Evolutionary conservation across 1,140 invertebrate genomes (phyloP), one percentile per base, ranked within the genome.

Genomic region (Conus betulinus): DNA sequence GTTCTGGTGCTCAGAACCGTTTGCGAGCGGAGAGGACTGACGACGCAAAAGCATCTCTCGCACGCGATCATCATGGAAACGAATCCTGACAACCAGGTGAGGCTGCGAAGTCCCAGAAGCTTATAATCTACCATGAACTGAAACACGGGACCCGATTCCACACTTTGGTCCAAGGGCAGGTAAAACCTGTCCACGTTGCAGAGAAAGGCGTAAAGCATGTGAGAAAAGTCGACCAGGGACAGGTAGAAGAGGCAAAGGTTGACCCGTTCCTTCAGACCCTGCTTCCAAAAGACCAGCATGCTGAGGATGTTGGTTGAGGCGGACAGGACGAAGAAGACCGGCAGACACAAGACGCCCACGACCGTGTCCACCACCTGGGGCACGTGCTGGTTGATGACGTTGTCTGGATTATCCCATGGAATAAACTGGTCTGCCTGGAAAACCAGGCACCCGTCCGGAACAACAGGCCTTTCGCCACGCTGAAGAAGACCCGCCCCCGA

Each of bases 21-120:
- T 6, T 86, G 63, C 11, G 84, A 52, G 3, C 39, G 63, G 27
- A 86, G 84, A 52, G 84, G 84, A 76, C 39, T 20, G 25, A 52
- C 39, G 67, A 86, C 63, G 84, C 84, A 86, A 15, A 86, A 53
- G 25, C 84, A 86, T 53, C 84, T 67, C 84, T 86, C 84, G 13
- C 63, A 39, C 11, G 84, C 5, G 27, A 74, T 76, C 57, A 85
- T 17, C 53, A 55, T 39, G 27, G 84, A 51, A 1, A 86, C 52
- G 63, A 86, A 53, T 0, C 84, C 84, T 11, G 27, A 86, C 17
- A 86, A 23, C 15, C 67, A 60, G 27, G 15, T 17, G 15, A 76
- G 51, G 51, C 63, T 51, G 84, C 63, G 55, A 13, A 79, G 55
- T 5, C 51, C 81, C 8, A 83, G 8, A 15, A 52, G 51, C 20